phyloP scores from a whole-genome alignment of 2,797 vertebrate genomes.

The Enteromius argenteus region DNA sequence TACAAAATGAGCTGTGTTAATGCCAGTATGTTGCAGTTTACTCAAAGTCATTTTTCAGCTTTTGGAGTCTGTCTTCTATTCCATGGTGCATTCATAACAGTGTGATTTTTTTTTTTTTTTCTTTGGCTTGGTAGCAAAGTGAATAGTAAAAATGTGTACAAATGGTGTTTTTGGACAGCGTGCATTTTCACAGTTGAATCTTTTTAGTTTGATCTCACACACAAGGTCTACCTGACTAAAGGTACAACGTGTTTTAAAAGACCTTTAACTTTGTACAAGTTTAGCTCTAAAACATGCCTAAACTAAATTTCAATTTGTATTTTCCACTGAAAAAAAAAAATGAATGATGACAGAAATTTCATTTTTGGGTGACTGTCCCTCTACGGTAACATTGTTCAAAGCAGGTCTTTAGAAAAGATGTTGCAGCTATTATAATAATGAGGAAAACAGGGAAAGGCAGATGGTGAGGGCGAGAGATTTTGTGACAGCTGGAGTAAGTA shows the following conservation, averaged over 20 bases:
- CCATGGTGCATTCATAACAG: slow-evolving; percentile 34
- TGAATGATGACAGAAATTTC: background rate
- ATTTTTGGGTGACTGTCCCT: background rate
- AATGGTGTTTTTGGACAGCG: background rate
- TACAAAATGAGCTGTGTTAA: slow-evolving; percentile 65
- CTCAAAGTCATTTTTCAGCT: slow-evolving; percentile 52
- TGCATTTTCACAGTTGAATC: background rate
- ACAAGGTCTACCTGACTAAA: background rate
- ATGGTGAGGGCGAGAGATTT: slow-evolving; percentile 27
- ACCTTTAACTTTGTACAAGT: background rate
- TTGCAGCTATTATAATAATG: slow-evolving; percentile 2
- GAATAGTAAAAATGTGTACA: slow-evolving; percentile 47
- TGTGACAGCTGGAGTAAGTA: slow-evolving; percentile 31
- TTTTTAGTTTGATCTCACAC: slow-evolving; percentile 1
- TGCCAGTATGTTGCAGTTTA: slow-evolving; percentile 49
- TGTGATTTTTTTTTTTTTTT: slow-evolving; percentile 16
- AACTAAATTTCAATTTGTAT: background rate
- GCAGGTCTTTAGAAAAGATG: background rate
- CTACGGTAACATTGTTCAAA: background rate
- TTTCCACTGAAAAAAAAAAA: background rate
- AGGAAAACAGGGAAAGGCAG: slow-evolving; percentile 21
- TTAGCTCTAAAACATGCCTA: background rate
- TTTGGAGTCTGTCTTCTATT: slow-evolving; percentile 49
- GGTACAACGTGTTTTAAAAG: background rate
- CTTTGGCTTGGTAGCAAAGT: slow-evolving; percentile 31